Evolutionary conservation across 2,888 invertebrate genomes (phyloP).

Genomic region (Serripes groenlandicus): DNA sequence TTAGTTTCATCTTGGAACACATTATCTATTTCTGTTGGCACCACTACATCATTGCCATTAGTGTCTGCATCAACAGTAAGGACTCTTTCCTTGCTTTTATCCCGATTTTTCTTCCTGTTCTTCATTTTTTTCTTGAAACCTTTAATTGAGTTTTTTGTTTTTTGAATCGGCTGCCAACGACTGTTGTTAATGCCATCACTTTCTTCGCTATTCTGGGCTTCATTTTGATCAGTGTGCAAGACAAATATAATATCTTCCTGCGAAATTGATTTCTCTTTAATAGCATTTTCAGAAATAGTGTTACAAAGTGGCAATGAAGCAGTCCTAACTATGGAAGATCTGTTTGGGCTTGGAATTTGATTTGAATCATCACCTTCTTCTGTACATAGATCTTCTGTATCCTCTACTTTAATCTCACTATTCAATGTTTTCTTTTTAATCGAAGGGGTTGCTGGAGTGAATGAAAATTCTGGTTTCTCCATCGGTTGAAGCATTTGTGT

Average conservation of each 20-base stretch:
- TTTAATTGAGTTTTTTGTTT: constrained; percentile 63
- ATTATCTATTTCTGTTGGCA: constrained; percentile 30
- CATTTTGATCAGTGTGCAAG: constrained; percentile 39
- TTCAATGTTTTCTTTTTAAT: constrained; percentile 5
- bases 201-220: constrained; percentile 32
- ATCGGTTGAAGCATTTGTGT: background rate
- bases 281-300: constrained; percentile 2
- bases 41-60: background rate
- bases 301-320: constrained; percentile 54
- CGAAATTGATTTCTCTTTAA: constrained; percentile 14
- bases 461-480: background rate
- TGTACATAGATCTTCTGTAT: background rate
- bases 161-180: constrained; percentile 26
- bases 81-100: constrained; percentile 27
- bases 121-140: constrained; percentile 66
- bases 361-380: background rate
- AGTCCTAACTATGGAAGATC: constrained; percentile 32
- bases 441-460: constrained; percentile 39
- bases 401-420: background rate
- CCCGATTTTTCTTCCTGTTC: constrained; percentile 50
- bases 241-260: constrained; percentile 35
- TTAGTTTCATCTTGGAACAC: constrained; percentile 51
- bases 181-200: constrained; percentile 26
- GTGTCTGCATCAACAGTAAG: background rate
- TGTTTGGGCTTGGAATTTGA: constrained; percentile 16